Percentiles rank a stretch among this genome's conserved stretches.
phyloP scores from a whole-genome alignment of 2,113 vertebrate genomes.

The Thermophis baileyi region DNA sequence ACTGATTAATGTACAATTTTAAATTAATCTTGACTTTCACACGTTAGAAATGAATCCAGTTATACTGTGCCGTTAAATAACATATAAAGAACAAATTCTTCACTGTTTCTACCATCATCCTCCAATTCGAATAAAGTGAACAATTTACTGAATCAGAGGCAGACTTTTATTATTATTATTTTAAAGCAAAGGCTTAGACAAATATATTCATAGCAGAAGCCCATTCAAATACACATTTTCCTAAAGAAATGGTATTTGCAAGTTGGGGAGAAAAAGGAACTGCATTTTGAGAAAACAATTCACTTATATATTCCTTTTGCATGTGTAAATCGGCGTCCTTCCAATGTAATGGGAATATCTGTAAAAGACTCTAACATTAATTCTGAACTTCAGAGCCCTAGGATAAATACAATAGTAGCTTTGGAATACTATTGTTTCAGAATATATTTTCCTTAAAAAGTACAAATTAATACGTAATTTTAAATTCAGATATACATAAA shows the following conservation, averaged over 20 bases:
- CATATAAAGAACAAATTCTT: neutral
- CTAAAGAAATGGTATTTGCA: neutral
- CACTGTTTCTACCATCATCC: neutral
- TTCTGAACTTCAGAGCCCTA: neutral
- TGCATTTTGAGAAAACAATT: neutral
- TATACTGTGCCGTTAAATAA: neutral
- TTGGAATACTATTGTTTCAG: neutral
- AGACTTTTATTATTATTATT: neutral
- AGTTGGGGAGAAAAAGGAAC: neutral
- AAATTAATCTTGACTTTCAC: conserved; percentile 17
- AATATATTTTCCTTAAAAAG: neutral
- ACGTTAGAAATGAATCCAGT: neutral
- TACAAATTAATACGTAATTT: neutral
- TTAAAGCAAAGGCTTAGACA: neutral
- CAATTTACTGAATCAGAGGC: neutral
- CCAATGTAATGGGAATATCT: neutral
- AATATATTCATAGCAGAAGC: neutral
- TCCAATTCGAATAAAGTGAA: neutral
- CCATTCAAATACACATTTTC: neutral
- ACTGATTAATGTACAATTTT: neutral
- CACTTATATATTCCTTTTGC: neutral
- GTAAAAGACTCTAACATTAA: neutral
- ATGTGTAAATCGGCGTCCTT: neutral
- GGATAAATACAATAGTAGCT: neutral
- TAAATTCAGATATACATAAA: neutral